Evolutionary conservation across 2,888 invertebrate genomes (phyloP).

Genomic region (Busseola fusca): DNA sequence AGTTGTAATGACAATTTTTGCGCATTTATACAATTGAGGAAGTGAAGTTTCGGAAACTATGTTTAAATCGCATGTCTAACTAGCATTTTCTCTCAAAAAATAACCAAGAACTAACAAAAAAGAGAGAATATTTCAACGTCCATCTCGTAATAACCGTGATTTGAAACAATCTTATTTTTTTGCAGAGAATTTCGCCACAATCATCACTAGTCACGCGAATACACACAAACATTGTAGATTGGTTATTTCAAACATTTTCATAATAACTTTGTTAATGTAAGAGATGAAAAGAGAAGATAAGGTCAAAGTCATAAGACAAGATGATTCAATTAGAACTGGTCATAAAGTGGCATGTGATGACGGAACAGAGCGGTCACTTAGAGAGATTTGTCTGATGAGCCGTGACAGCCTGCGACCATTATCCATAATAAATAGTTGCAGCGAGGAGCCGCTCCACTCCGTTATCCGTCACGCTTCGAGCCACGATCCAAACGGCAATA

Average conservation of each 20-base stretch:
- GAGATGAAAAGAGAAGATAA: conserved; percentile 37
- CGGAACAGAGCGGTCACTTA: conserved; percentile 66
- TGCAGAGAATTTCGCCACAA: conserved; percentile 79
- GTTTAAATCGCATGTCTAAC: conserved; percentile 75
- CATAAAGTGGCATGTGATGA: conserved; percentile 58
- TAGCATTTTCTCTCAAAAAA: conserved; percentile 74
- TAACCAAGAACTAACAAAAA: conserved; percentile 72
- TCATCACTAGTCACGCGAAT: conserved; percentile 81
- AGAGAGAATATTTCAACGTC: conserved; percentile 74
- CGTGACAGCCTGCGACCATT: conserved; percentile 72
- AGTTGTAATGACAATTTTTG: conserved; percentile 29
- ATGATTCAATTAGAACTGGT: conserved; percentile 58
- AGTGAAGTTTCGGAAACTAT: conserved; percentile 61
- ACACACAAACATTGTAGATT: conserved; percentile 61
- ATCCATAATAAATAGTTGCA: conserved; percentile 78
- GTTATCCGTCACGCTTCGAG: conserved; percentile 76
- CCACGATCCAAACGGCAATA: conserved; percentile 64
- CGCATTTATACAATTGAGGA: conserved; percentile 47
- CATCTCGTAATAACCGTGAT: conserved; percentile 79
- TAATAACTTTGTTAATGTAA: conserved; percentile 27
- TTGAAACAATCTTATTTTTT: conserved; percentile 81
- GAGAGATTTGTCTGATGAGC: conserved; percentile 70
- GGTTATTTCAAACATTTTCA: conserved; percentile 43
- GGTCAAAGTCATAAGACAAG: conserved; percentile 30
- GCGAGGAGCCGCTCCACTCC: conserved; percentile 66